Conservation (phyloP, 2,888 invertebrate genomes). For the Rhimphoctona megacephalus region DNA sequence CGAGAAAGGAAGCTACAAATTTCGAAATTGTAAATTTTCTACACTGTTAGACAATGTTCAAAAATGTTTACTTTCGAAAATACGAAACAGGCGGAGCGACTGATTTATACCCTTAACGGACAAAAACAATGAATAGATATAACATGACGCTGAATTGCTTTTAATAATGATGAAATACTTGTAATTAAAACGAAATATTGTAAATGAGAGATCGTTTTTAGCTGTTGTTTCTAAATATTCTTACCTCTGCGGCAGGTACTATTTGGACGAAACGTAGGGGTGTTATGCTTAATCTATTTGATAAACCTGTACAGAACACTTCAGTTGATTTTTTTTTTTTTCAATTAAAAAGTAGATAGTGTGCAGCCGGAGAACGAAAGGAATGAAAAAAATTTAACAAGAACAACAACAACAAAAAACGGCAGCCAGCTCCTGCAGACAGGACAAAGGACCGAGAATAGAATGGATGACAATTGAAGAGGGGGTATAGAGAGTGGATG, state of each 20-base stretch:
- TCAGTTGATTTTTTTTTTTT: conserved; percentile 7
- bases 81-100: too few species aligned
- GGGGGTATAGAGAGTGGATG: neutral
- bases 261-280: neutral
- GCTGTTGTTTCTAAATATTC: neutral
- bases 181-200: neutral
- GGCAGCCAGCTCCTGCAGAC: conserved; percentile 9
- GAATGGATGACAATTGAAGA: conserved; percentile 38
- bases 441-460: conserved; percentile 53
- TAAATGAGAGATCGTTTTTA: neutral
- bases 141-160: neutral
- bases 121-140: neutral
- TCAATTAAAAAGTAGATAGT: conserved; percentile 43
- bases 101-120: neutral
- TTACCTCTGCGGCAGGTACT: neutral
- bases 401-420: conserved; percentile 21
- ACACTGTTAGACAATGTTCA: too few species aligned
- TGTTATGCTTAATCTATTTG: neutral
- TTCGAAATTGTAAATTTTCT: too few species aligned
- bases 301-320: neutral
- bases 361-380: neutral
- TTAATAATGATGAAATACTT: neutral
- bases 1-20: too few species aligned
- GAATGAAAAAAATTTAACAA: neutral
- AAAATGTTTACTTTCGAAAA: too few species aligned